Percentiles rank a stretch among this genome's conserved stretches.
Evolutionary conservation across 2,113 vertebrate species (phyloP).

Genomic region (Lepisosteus oculatus): DNA sequence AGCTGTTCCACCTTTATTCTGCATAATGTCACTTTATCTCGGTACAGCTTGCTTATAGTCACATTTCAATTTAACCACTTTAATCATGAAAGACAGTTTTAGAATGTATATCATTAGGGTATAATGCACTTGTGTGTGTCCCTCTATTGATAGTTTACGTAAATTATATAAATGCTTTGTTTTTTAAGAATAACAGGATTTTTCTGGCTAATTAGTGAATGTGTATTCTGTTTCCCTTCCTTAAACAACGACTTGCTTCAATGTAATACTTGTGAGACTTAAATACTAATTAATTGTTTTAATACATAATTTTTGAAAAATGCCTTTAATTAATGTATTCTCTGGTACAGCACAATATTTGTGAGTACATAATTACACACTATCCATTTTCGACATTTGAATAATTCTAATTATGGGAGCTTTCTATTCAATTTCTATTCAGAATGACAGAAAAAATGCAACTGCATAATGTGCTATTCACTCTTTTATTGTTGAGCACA

Average conservation of each 20-base stretch:
- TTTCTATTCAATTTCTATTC: too few relatives aligned
- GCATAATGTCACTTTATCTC: background rate
- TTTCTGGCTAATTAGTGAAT: background rate
- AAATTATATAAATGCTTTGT: background rate
- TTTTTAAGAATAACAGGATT: background rate
- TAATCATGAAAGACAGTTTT: background rate
- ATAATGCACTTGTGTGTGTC: background rate
- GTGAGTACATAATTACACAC: background rate
- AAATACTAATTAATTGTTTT: background rate
- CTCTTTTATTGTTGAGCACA: too few relatives aligned
- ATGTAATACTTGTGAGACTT: background rate
- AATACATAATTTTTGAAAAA: background rate
- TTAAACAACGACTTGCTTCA: background rate
- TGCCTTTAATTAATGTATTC: background rate
- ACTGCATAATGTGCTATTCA: too few relatives aligned
- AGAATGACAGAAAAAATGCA: too few relatives aligned
- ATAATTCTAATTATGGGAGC: too few relatives aligned
- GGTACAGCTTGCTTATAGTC: too few relatives aligned
- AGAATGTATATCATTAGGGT: background rate
- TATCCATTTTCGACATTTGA: background rate
- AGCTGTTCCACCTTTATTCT: background rate
- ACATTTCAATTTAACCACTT: background rate
- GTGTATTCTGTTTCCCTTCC: background rate
- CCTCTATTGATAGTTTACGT: slow-evolving; percentile 1
- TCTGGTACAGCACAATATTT: background rate